phyloP scores from a whole-genome alignment of 2,888 invertebrate genomes.

The Pollenia griseotomentosa region DNA sequence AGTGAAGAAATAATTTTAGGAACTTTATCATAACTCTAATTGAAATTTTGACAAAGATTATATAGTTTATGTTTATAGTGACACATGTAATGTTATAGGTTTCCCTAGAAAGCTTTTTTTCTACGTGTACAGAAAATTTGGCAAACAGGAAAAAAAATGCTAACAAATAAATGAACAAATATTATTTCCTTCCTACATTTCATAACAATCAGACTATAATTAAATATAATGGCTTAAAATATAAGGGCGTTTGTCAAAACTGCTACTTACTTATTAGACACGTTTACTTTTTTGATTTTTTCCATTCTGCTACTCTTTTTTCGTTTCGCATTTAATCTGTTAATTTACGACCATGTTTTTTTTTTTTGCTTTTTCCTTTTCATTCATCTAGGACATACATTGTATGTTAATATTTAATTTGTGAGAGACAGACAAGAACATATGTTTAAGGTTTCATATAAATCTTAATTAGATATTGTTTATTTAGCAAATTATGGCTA shows the following conservation, averaged over 20 bases:
- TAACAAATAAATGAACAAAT: neutral
- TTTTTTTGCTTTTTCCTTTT: neutral
- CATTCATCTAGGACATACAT: neutral
- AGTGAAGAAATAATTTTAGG: too few relatives aligned
- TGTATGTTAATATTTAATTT: constrained; percentile 34
- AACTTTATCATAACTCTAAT: too few relatives aligned
- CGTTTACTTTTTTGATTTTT: neutral
- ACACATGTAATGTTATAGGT: too few relatives aligned
- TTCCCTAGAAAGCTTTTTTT: too few relatives aligned
- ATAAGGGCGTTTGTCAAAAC: constrained; percentile 9
- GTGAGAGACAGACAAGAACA: constrained; percentile 50
- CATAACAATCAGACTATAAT: constrained; percentile 28
- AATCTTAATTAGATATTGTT: constrained; percentile 66
- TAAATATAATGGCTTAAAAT: constrained; percentile 13
- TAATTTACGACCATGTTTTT: constrained; percentile 29
- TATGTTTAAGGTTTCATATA: constrained; percentile 64
- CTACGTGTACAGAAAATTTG: too few relatives aligned
- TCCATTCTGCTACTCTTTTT: neutral
- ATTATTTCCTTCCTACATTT: constrained; percentile 1
- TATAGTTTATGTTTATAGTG: too few relatives aligned
- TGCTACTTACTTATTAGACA: neutral
- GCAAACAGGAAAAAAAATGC: neutral
- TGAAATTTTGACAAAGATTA: too few relatives aligned
- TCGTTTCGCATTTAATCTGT: constrained; percentile 27
- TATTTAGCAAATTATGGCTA: constrained; percentile 47